Evolutionary conservation across 1,140 invertebrate species (phyloP).

Genomic region (Sipha flava): DNA sequence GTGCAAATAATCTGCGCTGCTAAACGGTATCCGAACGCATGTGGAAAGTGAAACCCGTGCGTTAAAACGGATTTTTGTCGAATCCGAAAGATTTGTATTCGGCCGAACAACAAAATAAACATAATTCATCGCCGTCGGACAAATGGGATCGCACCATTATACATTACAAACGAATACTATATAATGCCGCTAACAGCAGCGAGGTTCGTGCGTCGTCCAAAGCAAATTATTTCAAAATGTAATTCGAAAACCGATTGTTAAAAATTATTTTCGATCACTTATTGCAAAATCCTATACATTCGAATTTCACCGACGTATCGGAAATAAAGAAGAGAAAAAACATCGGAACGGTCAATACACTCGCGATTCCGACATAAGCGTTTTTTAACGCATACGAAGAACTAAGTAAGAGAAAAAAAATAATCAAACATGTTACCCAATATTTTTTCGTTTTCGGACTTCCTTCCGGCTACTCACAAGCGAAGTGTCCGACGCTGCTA

Average conservation of each 20-base stretch:
- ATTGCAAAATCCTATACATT: not conserved
- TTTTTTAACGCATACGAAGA: not conserved
- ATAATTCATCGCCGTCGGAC: not conserved
- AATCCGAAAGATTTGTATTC: not conserved
- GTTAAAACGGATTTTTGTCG: not conserved
- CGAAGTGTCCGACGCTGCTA: too few relatives aligned
- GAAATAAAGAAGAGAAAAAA: not conserved
- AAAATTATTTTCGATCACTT: not conserved
- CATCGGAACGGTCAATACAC: not conserved
- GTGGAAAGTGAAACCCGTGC: not conserved
- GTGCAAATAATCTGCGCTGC: not conserved
- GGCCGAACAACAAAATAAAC: not conserved
- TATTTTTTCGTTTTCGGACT: too few relatives aligned
- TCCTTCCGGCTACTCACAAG: too few relatives aligned
- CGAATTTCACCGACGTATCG: not conserved
- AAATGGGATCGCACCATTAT: not conserved
- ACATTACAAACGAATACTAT: not conserved
- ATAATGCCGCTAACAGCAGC: too few relatives aligned
- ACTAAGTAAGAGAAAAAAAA: not conserved
- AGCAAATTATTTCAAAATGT: not conserved
- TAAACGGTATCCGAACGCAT: not conserved
- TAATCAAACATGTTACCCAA: not conserved
- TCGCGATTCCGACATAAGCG: not conserved
- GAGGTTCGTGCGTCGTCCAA: too few relatives aligned
- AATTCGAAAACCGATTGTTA: not conserved